Evolutionary conservation across 2,797 vertebrate species (phyloP), one percentile per base, ranked within the genome.

Genomic region (Phoebastria nigripes): DNA sequence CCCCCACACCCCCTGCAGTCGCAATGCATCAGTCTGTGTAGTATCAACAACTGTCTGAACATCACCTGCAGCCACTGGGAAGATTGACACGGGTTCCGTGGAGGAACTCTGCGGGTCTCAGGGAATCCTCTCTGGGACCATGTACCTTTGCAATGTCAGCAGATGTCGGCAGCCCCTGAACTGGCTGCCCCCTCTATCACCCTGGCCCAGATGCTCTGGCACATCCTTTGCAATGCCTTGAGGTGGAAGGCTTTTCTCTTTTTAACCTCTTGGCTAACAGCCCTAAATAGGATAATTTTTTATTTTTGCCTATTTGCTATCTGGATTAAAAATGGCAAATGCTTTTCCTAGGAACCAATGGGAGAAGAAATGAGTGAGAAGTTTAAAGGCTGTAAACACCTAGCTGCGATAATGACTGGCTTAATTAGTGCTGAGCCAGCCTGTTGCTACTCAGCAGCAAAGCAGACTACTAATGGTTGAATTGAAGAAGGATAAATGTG

Each of bases 361-460:
- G 76, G 61, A 72, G 72, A 83, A 78, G 65, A 86, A 95, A 88
- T 72, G 73, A 78, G 37, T 29, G 84, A 71, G 65, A 91, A 88
- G 33, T 82, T 78, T 91, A 88, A 89, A 89, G 73, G 82, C 82
- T 78, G 47, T 92, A 82, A 92, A 89, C 80, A 89, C 72, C 88
- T 95, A 83, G 62, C 90, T 93, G 88, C 92, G 96, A 96, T 97
- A 94, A 94, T 88, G 82, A 88, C 88, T 47, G 71, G 12, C 55
- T 94, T 96, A 97, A 96, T 96, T 93, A 96, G 89, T 42, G 73
- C 65, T 91, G 93, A 91, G 55, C 74, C 78, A 91, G 84, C 61
- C 83, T 93, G 66, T 89, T 82, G 83, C 81, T 78, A 12, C 87
- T 89, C 74, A 78, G 74, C 79, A 95, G 94, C 87, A 87, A 77